Conservation (phyloP, 1,140 invertebrate species). For the Drosophila equinoxialis region DNA sequence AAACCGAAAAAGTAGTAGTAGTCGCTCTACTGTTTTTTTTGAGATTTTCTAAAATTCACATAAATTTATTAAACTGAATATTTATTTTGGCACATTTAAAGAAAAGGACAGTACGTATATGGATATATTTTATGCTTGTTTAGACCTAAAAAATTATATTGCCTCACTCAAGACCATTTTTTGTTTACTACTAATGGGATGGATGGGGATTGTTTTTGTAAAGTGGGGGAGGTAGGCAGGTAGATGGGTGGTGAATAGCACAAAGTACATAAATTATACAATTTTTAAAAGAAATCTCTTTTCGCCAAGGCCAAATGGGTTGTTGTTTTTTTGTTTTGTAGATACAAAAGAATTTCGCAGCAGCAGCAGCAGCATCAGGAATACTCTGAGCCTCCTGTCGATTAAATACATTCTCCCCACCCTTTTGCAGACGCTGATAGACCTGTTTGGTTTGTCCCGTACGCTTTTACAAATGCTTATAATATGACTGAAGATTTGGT, state of each 20-base stretch:
- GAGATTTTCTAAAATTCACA: neutral
- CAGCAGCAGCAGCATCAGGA: constrained; percentile 7
- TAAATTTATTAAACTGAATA: constrained; percentile 30
- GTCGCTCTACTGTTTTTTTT: no score
- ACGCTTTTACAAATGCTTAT: constrained; percentile 62
- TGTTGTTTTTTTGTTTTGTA: neutral
- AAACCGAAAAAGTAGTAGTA: no score
- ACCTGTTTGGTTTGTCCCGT: constrained; percentile 68
- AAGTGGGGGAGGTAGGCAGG: neutral
- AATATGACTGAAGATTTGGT: constrained; percentile 61
- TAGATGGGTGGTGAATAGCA: constrained; percentile 34
- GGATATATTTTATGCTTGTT: neutral
- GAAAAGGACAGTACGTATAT: constrained; percentile 51
- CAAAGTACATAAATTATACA: constrained; percentile 48
- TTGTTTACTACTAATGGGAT: constrained; percentile 30
- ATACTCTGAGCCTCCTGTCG: constrained; percentile 30
- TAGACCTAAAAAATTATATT: constrained; percentile 48
- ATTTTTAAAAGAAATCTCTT: constrained; percentile 11
- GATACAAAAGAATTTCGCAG: constrained; percentile 44
- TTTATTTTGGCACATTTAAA: constrained; percentile 51
- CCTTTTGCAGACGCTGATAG: constrained; percentile 68
- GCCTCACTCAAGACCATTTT: constrained; percentile 50
- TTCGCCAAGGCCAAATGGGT: constrained; percentile 19
- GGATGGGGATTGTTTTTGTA: neutral
- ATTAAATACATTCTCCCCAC: constrained; percentile 76